Evolutionary conservation across 2,797 vertebrate species (phyloP).

Genomic region (Etheostoma perlongum): DNA sequence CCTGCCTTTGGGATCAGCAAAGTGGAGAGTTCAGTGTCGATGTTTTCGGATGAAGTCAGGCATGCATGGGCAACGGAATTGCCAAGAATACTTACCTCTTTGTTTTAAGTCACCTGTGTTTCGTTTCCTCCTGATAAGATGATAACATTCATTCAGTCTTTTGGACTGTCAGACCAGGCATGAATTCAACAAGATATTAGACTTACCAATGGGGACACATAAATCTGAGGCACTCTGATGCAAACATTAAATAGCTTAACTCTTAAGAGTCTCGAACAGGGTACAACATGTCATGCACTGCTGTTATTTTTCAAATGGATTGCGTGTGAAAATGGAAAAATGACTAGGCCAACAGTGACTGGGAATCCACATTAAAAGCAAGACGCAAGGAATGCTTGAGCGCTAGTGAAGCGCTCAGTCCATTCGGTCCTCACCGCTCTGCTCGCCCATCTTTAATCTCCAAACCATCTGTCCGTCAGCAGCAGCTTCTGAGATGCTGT

Average conservation of each 20-base stretch:
- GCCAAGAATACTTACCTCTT: conserved; percentile 7
- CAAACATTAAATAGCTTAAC: conserved; percentile 10
- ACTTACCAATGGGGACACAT: conserved; percentile 29
- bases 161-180: conserved; percentile 3
- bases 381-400: not conserved
- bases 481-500: not conserved
- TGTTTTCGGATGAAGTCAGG: conserved; percentile 35
- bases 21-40: conserved; percentile 15
- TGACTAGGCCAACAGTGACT: not conserved
- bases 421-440: not conserved
- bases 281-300: conserved; percentile 25
- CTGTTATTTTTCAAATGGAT: conserved; percentile 14
- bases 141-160: not conserved
- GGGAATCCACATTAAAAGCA: not conserved
- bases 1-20: not conserved
- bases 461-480: not conserved
- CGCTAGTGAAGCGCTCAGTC: not conserved
- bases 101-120: conserved; percentile 22
- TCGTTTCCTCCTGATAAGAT: conserved; percentile 31
- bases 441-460: not conserved
- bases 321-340: not conserved
- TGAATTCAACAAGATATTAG: not conserved
- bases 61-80: not conserved
- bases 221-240: conserved; percentile 62
- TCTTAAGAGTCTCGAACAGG: conserved; percentile 9